phyloP scores from a whole-genome alignment of 2,113 vertebrate genomes.

The Pampusana beccarii region DNA sequence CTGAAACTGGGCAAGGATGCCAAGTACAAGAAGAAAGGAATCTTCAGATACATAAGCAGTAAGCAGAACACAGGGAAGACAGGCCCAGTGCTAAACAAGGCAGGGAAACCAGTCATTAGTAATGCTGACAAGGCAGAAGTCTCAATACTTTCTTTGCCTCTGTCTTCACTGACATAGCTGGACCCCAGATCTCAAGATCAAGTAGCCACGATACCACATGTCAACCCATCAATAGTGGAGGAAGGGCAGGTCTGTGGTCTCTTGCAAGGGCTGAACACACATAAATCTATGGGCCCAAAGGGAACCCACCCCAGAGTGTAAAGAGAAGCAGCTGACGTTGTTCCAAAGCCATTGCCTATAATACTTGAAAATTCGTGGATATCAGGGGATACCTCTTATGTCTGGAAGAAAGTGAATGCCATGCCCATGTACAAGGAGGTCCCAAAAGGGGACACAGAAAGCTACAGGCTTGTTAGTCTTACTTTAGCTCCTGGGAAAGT shows the following conservation, averaged over 20 bases:
- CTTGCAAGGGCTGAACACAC: background rate
- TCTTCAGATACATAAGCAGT: background rate
- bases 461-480: background rate
- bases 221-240: background rate
- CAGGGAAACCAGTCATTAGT: background rate
- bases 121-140: background rate
- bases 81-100: background rate
- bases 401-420: background rate
- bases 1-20: background rate
- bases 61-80: background rate
- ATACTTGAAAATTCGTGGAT: too few species aligned
- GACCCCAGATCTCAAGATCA: background rate
- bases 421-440: background rate
- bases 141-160: background rate
- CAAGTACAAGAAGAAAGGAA: background rate
- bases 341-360: background rate
- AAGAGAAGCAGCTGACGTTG: background rate
- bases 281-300: background rate
- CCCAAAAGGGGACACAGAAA: background rate
- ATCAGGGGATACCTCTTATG: background rate
- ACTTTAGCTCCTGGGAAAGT: background rate
- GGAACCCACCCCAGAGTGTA: background rate
- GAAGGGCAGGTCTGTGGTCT: background rate
- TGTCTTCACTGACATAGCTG: background rate
- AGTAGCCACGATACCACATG: background rate